These are phyloP conservation scores for Ctenopoma kingsleyae DNA, from an alignment of 2,797 vertebrate genomes.

Conservation along the genomic window DNA sequence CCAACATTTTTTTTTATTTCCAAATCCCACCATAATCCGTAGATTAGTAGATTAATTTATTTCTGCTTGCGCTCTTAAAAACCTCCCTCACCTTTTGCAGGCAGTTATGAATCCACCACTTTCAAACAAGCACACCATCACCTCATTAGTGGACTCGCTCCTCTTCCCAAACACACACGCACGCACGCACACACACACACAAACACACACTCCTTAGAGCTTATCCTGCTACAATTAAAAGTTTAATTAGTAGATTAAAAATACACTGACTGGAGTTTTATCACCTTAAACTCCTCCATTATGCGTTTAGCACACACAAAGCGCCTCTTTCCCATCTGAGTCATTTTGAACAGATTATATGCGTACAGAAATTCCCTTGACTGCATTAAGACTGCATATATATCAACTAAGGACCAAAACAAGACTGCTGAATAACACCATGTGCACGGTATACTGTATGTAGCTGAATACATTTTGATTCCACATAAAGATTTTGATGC, in stretches of 20 bases:
- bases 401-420: slow-evolving; percentile 51
- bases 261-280: slow-evolving; percentile 83
- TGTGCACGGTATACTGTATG: slow-evolving; percentile 33
- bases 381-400: slow-evolving; percentile 46
- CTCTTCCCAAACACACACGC: slow-evolving; percentile 53
- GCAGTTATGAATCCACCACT: slow-evolving; percentile 76
- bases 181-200: slow-evolving; percentile 39
- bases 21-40: slow-evolving; percentile 81
- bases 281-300: slow-evolving; percentile 84
- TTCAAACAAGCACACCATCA: slow-evolving; percentile 76
- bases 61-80: slow-evolving; percentile 67
- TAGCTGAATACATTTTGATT: slow-evolving; percentile 1
- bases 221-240: slow-evolving; percentile 87
- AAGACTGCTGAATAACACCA: slow-evolving; percentile 45
- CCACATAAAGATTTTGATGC: background rate
- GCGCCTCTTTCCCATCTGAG: slow-evolving; percentile 67
- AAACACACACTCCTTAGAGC: slow-evolving; percentile 67
- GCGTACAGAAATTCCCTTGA: slow-evolving; percentile 60
- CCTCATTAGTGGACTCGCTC: slow-evolving; percentile 75
- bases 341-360: slow-evolving; percentile 76
- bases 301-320: slow-evolving; percentile 80
- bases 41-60: slow-evolving; percentile 83
- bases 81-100: slow-evolving; percentile 79
- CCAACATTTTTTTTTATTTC: slow-evolving; percentile 62
- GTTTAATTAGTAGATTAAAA: slow-evolving; percentile 89